Percentiles rank a stretch among this genome's conserved stretches.
Evolutionary conservation across 2,113 vertebrate genomes (phyloP).

Genomic region (Hydrochoerus hydrochaeris): DNA sequence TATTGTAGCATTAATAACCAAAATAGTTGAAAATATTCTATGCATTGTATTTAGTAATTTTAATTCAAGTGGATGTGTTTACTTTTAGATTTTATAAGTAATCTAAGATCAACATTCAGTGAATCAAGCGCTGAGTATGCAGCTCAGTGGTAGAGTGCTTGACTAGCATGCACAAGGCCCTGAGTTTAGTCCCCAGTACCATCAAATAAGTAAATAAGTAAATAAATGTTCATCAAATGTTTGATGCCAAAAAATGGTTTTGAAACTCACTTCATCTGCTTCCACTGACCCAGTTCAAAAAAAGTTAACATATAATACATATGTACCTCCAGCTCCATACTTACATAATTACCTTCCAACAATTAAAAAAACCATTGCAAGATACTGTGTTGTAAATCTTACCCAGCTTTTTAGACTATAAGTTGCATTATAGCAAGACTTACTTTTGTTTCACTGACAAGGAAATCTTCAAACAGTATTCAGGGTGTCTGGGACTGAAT

Average conservation of each 20-base stretch:
- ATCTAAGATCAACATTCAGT: not conserved
- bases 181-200: too few species aligned
- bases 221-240: not conserved
- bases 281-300: not conserved
- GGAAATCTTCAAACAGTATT: constrained; percentile 18
- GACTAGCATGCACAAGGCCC: too few species aligned
- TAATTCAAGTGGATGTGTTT: not conserved
- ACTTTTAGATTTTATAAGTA: constrained; percentile 18
- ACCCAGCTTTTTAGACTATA: not conserved
- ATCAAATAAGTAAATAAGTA: too few species aligned
- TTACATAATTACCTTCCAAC: not conserved
- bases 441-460: not conserved
- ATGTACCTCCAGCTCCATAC: not conserved
- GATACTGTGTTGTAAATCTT: not conserved
- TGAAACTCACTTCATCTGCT: constrained; percentile 17
- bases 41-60: not conserved
- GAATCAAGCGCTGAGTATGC: too few species aligned
- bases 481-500: not conserved
- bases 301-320: not conserved
- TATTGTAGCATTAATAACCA: not conserved
- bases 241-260: not conserved
- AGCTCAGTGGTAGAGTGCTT: too few species aligned
- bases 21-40: not conserved
- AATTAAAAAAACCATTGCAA: not conserved
- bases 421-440: not conserved